phyloP scores from a whole-genome alignment of 2,888 invertebrate species.

The Coleophora flavipennella region DNA sequence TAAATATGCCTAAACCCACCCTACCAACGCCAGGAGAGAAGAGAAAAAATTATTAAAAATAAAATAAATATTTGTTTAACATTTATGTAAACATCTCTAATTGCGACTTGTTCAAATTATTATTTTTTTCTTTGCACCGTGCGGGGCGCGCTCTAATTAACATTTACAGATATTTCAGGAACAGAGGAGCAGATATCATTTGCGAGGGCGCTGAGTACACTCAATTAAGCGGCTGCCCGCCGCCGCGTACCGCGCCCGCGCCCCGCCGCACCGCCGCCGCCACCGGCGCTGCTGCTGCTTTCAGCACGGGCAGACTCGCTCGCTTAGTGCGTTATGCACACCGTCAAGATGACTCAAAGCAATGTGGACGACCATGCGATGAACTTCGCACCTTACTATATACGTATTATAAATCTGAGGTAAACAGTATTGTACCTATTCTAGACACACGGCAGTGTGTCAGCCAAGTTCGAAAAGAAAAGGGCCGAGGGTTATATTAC shows the following conservation, averaged over 20 bases:
- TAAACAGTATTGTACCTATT: no score
- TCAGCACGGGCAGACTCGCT: no score
- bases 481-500: no score
- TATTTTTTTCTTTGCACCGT: slow-evolving; percentile 60
- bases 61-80: slow-evolving; percentile 71
- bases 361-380: no score
- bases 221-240: slow-evolving; percentile 55
- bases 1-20: slow-evolving; percentile 66
- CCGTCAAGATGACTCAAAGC: no score
- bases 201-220: slow-evolving; percentile 67
- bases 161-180: slow-evolving; percentile 68
- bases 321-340: not conserved
- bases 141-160: slow-evolving; percentile 62
- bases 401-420: no score
- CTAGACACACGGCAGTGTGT: no score
- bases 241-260: slow-evolving; percentile 16
- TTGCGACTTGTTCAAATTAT: slow-evolving; percentile 71
- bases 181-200: slow-evolving; percentile 59
- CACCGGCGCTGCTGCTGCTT: no score
- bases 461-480: no score
- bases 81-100: slow-evolving; percentile 71
- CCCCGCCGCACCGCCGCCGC: slow-evolving; percentile 7
- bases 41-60: slow-evolving; percentile 66
- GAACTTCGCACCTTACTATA: no score
- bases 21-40: slow-evolving; percentile 30